Evolutionary conservation across 2,113 vertebrate species (phyloP).

Genomic region (Phrynosoma blainvillii): DNA sequence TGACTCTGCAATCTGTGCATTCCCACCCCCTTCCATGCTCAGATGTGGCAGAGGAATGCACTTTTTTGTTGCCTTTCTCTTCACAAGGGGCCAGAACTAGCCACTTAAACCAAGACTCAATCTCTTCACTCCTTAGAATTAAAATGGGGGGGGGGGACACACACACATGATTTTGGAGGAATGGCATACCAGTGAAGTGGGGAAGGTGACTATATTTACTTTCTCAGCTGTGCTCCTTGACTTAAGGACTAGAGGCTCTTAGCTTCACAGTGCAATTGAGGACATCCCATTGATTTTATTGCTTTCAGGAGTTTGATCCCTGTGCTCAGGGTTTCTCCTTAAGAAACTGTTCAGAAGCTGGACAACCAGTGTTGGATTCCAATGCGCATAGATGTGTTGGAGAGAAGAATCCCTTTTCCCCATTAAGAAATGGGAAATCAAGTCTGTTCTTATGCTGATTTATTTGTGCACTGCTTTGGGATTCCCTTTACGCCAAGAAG

Average conservation of each 20-base stretch:
- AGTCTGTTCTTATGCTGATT: too few species aligned
- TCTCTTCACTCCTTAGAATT: background rate
- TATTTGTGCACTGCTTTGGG: too few species aligned
- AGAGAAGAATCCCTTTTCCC: background rate
- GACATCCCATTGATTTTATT: background rate
- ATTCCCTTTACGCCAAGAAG: too few species aligned
- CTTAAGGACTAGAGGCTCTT: background rate
- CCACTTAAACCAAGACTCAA: background rate
- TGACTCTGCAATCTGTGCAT: background rate
- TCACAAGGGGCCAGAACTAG: background rate
- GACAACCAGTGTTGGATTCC: background rate
- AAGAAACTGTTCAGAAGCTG: too few species aligned
- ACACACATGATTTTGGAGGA: background rate
- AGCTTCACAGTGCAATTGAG: background rate
- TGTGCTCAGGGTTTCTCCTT: background rate
- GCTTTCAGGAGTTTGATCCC: background rate
- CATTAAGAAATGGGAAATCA: too few species aligned
- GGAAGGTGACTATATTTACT: background rate
- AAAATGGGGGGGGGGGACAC: too few species aligned
- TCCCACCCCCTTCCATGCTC: background rate
- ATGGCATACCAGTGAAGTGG: too few species aligned
- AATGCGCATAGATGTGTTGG: background rate
- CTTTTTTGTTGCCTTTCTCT: too few species aligned
- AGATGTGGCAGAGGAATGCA: background rate
- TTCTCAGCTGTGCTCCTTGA: background rate